Conservation (phyloP, 2,797 vertebrate genomes). For the Danio aesculapii region DNA sequence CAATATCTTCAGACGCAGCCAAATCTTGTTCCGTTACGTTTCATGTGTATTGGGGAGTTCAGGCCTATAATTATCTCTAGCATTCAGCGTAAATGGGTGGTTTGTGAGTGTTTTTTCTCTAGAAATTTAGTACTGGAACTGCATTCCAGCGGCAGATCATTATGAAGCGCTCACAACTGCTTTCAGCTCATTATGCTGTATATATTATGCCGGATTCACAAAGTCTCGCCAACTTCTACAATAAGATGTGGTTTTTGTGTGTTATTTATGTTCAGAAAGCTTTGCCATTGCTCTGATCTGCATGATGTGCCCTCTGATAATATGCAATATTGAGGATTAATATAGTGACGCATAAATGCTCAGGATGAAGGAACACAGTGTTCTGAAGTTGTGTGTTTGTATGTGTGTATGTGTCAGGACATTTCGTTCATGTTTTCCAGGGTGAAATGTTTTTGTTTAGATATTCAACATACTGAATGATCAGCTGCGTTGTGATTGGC, state of each 20-base stretch:
- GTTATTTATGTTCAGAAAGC: neutral
- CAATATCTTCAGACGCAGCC: neutral
- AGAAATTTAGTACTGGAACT: neutral
- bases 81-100: neutral
- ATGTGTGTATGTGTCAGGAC: no score
- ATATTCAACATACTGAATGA: no score
- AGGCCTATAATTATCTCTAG: neutral
- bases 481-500: no score
- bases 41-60: neutral
- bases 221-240: constrained; percentile 58
- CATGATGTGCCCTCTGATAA: neutral
- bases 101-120: neutral
- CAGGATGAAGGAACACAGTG: neutral
- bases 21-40: neutral
- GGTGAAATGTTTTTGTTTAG: no score
- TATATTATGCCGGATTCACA: constrained; percentile 50
- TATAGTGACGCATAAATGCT: neutral
- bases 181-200: neutral
- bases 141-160: neutral
- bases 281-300: neutral
- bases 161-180: neutral
- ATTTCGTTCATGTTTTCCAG: no score
- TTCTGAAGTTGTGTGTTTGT: neutral
- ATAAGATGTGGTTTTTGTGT: neutral
- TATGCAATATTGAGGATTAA: neutral